Conservation (phyloP, 2,888 invertebrate species). For the Saturnia japonica region DNA sequence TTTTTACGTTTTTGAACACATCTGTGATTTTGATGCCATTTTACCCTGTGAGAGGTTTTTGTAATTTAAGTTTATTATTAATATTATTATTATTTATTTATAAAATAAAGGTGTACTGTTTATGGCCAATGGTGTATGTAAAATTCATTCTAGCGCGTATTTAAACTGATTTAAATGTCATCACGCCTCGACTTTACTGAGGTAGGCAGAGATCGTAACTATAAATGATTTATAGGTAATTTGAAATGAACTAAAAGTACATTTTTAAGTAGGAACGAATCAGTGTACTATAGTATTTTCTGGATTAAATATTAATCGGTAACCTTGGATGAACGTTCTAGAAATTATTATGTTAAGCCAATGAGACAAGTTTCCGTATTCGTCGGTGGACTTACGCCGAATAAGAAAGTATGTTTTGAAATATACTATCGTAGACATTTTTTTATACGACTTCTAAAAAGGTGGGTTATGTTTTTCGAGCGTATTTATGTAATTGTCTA, state of each 20-base stretch:
- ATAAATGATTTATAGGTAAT: background rate
- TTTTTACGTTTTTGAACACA: constrained; percentile 62
- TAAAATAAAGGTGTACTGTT: background rate
- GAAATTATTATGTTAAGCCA: background rate
- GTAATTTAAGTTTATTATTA: constrained; percentile 50
- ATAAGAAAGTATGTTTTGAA: background rate
- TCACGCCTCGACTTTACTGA: background rate
- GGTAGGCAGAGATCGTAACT: background rate
- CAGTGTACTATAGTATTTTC: background rate
- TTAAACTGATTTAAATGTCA: background rate
- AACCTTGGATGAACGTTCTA: background rate
- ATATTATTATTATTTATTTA: constrained; percentile 10
- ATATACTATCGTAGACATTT: no score
- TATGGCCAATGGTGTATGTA: background rate
- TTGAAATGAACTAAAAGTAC: background rate
- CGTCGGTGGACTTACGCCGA: background rate
- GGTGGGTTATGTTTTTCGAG: no score
- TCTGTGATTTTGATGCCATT: constrained; percentile 78
- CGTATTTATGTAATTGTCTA: no score
- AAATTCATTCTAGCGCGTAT: background rate
- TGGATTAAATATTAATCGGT: background rate
- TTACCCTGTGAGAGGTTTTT: constrained; percentile 59
- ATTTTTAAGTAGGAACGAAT: background rate
- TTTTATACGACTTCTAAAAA: no score
- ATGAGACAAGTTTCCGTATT: background rate